Evolutionary conservation across 37 sponge, comb jelly and placozoan genomes (phyloP).

Genomic region (Oopsacas minuta): DNA sequence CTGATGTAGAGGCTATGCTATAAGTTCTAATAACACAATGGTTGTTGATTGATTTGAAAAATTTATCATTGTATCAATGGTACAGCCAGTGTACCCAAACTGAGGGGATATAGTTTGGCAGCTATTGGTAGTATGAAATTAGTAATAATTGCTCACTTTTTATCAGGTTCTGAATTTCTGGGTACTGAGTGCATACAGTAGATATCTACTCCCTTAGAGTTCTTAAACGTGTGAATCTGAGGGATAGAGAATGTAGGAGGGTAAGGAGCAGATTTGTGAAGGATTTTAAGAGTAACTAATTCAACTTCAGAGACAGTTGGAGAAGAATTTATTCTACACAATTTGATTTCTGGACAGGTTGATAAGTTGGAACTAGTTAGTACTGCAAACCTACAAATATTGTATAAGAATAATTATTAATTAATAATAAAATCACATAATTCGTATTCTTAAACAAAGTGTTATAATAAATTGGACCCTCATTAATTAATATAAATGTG

Average conservation of each 20-base stretch:
- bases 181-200: neutral
- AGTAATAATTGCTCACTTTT: neutral
- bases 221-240: neutral
- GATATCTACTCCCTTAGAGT: neutral
- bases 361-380: neutral
- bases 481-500: neutral
- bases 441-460: too few relatives aligned
- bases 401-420: too few relatives aligned
- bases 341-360: neutral
- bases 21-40: too few relatives aligned
- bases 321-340: neutral
- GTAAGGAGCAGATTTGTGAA: slow-evolving; percentile 15
- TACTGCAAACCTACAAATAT: neutral
- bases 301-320: neutral
- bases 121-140: too few relatives aligned
- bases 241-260: neutral
- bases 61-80: too few relatives aligned
- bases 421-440: too few relatives aligned
- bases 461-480: too few relatives aligned
- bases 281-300: neutral
- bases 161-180: neutral
- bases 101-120: too few relatives aligned
- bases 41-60: too few relatives aligned
- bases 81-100: too few relatives aligned
- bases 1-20: too few relatives aligned